phyloP scores from a whole-genome alignment of 2,797 vertebrate species.

The Pipistrellus pygmaeus region DNA sequence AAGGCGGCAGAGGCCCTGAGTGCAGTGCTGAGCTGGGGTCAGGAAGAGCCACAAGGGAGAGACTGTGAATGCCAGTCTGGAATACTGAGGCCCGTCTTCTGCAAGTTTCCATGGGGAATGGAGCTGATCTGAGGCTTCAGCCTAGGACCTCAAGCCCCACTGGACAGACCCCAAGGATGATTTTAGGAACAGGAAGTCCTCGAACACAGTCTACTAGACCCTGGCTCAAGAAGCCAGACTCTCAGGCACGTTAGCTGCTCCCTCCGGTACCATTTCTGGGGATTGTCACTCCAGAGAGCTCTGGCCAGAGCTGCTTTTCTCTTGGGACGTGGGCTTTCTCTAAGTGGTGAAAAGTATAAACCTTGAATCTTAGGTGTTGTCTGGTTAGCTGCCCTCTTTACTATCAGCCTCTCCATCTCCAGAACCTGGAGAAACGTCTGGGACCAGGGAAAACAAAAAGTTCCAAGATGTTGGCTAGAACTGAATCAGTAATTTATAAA shows the following conservation, averaged over 20 bases:
- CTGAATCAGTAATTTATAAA: neutral
- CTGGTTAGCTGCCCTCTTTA: neutral
- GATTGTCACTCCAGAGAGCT: neutral
- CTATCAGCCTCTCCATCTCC: neutral
- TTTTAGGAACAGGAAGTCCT: constrained; percentile 28
- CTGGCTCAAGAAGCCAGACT: neutral
- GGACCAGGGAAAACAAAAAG: constrained; percentile 51
- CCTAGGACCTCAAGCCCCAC: neutral
- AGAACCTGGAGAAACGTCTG: constrained; percentile 44
- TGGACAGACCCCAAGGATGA: neutral
- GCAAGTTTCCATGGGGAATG: neutral
- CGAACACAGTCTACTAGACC: neutral
- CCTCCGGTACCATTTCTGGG: neutral
- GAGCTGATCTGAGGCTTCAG: neutral
- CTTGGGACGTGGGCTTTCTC: constrained; percentile 27
- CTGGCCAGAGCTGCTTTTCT: neutral
- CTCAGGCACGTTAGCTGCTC: neutral
- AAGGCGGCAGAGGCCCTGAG: neutral
- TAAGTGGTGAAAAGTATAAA: constrained; percentile 2
- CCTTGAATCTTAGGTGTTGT: neutral
- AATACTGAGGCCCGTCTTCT: neutral
- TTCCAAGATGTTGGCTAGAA: neutral
- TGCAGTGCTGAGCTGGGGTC: neutral
- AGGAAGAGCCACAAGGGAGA: neutral
- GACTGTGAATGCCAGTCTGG: neutral